Evolutionary conservation across 2,113 vertebrate genomes (phyloP).

Genomic region (Strigops habroptila): DNA sequence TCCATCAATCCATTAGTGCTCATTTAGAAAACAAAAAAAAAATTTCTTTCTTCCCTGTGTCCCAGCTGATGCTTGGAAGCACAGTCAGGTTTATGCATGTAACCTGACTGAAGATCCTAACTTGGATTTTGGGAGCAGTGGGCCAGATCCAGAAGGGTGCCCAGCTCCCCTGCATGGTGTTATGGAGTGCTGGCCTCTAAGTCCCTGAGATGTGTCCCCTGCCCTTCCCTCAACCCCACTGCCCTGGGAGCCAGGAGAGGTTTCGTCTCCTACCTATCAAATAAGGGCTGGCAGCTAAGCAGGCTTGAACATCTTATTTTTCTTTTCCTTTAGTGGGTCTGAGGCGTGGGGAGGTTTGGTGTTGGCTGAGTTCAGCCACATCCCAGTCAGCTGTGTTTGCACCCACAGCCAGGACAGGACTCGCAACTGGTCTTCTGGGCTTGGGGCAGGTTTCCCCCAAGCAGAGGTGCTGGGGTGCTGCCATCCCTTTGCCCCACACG

Average conservation of each 20-base stretch:
- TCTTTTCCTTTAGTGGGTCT: not conserved
- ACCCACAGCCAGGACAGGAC: not conserved
- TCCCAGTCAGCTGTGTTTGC: not conserved
- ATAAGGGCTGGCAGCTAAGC: not conserved
- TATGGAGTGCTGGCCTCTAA: not conserved
- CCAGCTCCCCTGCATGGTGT: not conserved
- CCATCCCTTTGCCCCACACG: not conserved
- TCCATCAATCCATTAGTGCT: conserved; percentile 61
- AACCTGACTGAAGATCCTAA: not conserved
- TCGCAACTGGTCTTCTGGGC: not conserved
- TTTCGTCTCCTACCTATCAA: not conserved
- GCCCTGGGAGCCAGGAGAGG: not conserved
- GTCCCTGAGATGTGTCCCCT: not conserved
- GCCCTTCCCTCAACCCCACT: not conserved
- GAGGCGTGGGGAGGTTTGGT: not conserved
- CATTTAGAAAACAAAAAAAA: not conserved
- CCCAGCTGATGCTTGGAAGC: not conserved
- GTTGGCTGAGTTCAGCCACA: not conserved
- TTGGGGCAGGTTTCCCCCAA: accelerated
- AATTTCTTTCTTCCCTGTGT: not conserved
- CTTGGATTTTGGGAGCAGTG: not conserved
- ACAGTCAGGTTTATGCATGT: conserved; percentile 15
- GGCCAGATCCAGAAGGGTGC: not conserved
- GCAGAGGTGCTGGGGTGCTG: not conserved
- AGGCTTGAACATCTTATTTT: not conserved